A percentile compares a stretch with the other conserved stretches of the same genome.
Conservation (phyloP, 2,113 vertebrate genomes). For the Hydrochoerus hydrochaeris region DNA sequence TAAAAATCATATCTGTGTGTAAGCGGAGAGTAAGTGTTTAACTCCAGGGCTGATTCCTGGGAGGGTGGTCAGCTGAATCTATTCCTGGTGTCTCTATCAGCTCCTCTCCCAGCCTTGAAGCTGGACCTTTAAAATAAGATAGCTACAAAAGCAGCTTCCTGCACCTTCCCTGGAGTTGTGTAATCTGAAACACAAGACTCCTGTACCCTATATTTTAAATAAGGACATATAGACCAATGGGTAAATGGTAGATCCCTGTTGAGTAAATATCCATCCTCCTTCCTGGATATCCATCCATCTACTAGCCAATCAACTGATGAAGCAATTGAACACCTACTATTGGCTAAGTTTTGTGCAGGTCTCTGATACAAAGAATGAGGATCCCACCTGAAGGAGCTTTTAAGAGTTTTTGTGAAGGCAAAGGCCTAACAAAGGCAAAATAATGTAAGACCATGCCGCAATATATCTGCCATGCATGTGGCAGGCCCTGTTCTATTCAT, state of each 20-base stretch:
- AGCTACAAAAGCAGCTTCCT: background rate
- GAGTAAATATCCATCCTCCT: no score
- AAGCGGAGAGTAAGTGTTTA: constrained; percentile 70
- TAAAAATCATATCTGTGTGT: constrained; percentile 68
- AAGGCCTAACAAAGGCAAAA: background rate
- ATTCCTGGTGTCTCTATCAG: background rate
- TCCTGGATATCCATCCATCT: accelerated
- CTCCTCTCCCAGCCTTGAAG: background rate
- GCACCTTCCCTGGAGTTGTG: background rate
- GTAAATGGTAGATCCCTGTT: background rate
- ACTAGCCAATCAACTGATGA: background rate
- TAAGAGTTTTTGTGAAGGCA: background rate
- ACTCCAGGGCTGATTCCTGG: background rate
- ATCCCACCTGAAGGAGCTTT: background rate
- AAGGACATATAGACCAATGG: accelerated
- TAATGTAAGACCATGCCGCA: background rate
- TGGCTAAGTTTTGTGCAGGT: no score
- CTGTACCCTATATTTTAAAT: background rate
- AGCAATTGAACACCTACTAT: background rate
- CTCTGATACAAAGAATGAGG: accelerated
- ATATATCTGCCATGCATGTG: background rate
- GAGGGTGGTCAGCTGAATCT: constrained; percentile 32
- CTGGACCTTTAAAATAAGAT: background rate
- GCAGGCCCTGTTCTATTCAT: background rate
- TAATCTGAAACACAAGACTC: background rate